Evolutionary conservation across 2,113 vertebrate genomes (phyloP).

Genomic region (Megaleporinus macrocephalus): DNA sequence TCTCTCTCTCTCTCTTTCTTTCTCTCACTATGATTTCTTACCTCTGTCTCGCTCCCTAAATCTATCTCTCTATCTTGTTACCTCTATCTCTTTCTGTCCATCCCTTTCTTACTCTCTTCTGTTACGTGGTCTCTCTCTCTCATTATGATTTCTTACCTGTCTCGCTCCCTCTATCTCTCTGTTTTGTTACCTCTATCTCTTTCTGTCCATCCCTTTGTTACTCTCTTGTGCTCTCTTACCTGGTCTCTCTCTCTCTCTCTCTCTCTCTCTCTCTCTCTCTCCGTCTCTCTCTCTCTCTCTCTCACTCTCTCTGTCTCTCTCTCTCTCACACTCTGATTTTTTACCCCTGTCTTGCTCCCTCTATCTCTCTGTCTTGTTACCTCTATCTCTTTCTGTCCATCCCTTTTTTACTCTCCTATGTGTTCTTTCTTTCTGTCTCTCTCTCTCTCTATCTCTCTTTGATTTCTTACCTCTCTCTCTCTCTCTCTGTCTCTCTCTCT

Average conservation of each 20-base stretch:
- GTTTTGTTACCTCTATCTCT: too few relatives aligned
- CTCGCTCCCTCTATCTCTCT: too few relatives aligned
- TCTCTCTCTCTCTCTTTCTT: neutral
- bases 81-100: too few relatives aligned
- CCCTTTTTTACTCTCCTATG: neutral
- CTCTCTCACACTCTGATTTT: neutral
- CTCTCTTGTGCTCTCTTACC: too few relatives aligned
- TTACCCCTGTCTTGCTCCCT: neutral
- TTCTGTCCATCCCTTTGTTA: too few relatives aligned
- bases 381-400: neutral
- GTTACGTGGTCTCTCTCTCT: too few relatives aligned
- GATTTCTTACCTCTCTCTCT: neutral
- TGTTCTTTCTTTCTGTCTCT: neutral
- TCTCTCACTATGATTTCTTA: too few relatives aligned
- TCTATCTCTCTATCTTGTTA: too few relatives aligned
- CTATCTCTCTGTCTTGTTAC: neutral
- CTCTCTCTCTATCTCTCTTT: neutral
- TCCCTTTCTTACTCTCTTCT: neutral
- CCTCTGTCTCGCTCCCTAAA: neutral
- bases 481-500: neutral
- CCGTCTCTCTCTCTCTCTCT: neutral
- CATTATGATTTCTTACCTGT: too few relatives aligned
- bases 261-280: too few relatives aligned
- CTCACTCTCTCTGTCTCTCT: neutral
- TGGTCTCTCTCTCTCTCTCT: neutral